These are phyloP conservation scores for Holcopasites calliopsidis DNA, from an alignment of 1,140 invertebrate genomes.

Conservation along the genomic window DNA sequence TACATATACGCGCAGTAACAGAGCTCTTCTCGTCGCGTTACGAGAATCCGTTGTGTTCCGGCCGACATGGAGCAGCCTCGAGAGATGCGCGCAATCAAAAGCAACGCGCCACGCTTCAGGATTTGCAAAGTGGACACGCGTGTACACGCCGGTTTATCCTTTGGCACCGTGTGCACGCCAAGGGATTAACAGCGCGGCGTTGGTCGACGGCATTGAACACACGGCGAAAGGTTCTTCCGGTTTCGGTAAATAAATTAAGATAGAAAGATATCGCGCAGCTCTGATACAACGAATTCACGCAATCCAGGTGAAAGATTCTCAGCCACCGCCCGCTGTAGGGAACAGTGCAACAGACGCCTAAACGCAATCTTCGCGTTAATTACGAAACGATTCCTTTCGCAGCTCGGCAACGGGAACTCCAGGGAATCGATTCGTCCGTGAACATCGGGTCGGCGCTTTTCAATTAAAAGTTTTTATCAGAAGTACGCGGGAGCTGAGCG, in stretches of 20 bases:
- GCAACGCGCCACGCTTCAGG: conserved; percentile 41
- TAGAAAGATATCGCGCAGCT: neutral
- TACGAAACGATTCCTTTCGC: conserved; percentile 12
- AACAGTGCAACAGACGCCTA: conserved; percentile 20
- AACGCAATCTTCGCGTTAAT: conserved; percentile 16
- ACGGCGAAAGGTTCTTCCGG: neutral
- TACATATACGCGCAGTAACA: conserved; percentile 57
- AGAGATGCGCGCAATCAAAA: conserved; percentile 42
- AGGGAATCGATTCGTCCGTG: conserved; percentile 32
- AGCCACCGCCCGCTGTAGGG: neutral
- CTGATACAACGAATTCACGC: no score
- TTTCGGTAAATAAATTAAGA: neutral
- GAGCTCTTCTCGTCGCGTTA: conserved; percentile 44
- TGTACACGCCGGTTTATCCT: conserved; percentile 26
- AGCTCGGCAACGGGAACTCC: neutral
- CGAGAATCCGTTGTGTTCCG: conserved; percentile 52
- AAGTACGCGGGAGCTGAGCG: no score
- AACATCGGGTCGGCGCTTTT: conserved; percentile 21
- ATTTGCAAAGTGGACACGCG: conserved; percentile 56
- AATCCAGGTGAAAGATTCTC: neutral
- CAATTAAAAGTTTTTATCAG: conserved; percentile 41
- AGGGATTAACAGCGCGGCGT: conserved; percentile 14
- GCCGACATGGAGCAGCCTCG: conserved; percentile 45
- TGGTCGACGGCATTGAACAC: neutral
- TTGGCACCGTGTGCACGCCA: conserved; percentile 5